These are phyloP conservation scores for Nixonia krombeini DNA, from an alignment of 1,140 invertebrate genomes.

Conservation along the genomic window DNA sequence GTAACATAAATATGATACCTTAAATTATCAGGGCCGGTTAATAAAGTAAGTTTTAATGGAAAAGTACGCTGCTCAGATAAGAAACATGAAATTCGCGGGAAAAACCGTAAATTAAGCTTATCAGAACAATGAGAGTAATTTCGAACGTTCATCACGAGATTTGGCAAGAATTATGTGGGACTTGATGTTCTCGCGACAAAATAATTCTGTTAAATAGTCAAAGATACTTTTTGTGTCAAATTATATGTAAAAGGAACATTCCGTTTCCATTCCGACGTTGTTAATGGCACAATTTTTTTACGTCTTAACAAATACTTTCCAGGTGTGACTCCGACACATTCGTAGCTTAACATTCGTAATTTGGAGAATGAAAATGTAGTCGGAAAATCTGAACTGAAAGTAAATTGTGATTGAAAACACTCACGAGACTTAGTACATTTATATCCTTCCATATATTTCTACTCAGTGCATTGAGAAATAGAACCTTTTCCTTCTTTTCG, in stretches of 20 bases:
- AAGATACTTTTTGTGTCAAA: too few relatives aligned
- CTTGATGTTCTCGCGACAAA: not conserved
- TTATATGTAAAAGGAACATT: too few relatives aligned
- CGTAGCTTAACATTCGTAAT: too few relatives aligned
- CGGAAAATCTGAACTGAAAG: too few relatives aligned
- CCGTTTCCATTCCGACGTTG: too few relatives aligned
- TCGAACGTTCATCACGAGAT: not conserved
- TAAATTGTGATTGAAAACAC: conserved; percentile 2
- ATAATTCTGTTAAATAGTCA: too few relatives aligned
- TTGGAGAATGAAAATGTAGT: too few relatives aligned
- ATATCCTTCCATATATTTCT: not conserved
- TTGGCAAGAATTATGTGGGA: not conserved
- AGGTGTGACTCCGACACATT: too few relatives aligned
- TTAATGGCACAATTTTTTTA: too few relatives aligned
- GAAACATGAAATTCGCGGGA: not conserved
- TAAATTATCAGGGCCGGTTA: conserved; percentile 1
- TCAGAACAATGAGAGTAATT: not conserved
- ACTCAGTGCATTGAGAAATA: conserved; percentile 5
- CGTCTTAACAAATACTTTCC: too few relatives aligned
- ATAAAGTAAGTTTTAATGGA: not conserved
- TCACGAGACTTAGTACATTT: not conserved
- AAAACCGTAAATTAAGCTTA: conserved; percentile 5
- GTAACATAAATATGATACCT: not conserved
- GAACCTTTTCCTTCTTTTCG: not conserved
- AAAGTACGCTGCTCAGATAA: not conserved